These are phyloP conservation scores for Sebastes nivosus DNA, from an alignment of 2,797 vertebrate genomes.

Conservation along the genomic window DNA sequence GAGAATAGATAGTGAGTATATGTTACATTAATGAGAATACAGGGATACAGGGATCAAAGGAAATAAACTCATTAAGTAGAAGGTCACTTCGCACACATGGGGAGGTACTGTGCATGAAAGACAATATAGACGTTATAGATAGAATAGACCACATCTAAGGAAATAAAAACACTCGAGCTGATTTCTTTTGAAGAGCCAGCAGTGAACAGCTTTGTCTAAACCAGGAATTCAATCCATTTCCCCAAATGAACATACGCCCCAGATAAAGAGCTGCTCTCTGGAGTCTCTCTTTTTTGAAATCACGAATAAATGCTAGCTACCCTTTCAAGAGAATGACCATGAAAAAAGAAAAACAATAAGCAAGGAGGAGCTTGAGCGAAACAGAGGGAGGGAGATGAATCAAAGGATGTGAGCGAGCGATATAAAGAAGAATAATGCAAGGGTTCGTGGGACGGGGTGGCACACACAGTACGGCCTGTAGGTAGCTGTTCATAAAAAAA, in stretches of 20 bases:
- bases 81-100: conserved; percentile 38
- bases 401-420: conserved; percentile 35
- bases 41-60: conserved; percentile 58
- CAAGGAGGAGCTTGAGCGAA: conserved; percentile 12
- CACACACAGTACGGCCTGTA: conserved; percentile 17
- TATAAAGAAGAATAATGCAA: conserved; percentile 25
- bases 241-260: conserved; percentile 61
- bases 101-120: conserved; percentile 14
- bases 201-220: conserved; percentile 48
- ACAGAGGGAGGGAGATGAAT: conserved; percentile 27
- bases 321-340: conserved; percentile 60
- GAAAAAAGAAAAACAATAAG: conserved; percentile 56
- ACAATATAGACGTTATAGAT: conserved; percentile 34
- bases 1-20: not conserved
- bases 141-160: conserved; percentile 15
- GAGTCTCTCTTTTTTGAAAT: conserved; percentile 58
- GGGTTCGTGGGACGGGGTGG: conserved; percentile 13
- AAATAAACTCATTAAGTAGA: conserved; percentile 51
- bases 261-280: conserved; percentile 62
- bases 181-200: conserved; percentile 59
- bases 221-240: conserved; percentile 49
- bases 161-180: conserved; percentile 50
- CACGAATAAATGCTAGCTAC: conserved; percentile 48
- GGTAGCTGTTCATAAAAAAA: conserved; percentile 45
- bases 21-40: conserved; percentile 44